phyloP scores from a whole-genome alignment of 2,113 vertebrate species.

The Mus spicilegus region DNA sequence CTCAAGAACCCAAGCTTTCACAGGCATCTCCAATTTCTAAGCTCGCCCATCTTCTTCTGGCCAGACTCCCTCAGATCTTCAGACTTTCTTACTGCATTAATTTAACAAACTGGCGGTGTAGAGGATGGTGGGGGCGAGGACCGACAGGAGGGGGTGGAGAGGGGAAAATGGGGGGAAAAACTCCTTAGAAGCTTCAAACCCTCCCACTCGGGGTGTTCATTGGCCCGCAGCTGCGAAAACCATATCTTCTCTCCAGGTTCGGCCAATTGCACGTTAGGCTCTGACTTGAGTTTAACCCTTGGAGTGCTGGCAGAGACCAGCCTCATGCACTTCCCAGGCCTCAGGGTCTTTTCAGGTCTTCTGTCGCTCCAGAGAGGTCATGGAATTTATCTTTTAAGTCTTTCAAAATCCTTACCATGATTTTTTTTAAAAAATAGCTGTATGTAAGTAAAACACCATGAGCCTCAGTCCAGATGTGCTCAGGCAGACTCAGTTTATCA shows the following conservation, averaged over 20 bases:
- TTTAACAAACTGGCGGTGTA: constrained; percentile 95
- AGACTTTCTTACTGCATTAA: constrained; percentile 98
- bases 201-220: constrained; percentile 90
- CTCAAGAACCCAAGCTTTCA: constrained; percentile 71
- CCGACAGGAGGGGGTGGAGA: background rate
- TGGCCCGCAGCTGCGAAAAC: constrained; percentile 87
- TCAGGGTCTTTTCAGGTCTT: background rate
- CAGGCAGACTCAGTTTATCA: background rate
- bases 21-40: constrained; percentile 79
- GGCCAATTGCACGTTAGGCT: constrained; percentile 85
- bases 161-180: constrained; percentile 82
- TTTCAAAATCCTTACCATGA: constrained; percentile 28
- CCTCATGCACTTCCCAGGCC: background rate
- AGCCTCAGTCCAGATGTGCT: background rate
- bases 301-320: constrained; percentile 71
- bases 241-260: constrained; percentile 84
- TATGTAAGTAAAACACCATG: background rate
- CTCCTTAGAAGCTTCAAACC: constrained; percentile 89
- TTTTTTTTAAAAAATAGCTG: background rate
- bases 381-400: constrained; percentile 20
- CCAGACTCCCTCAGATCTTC: constrained; percentile 85
- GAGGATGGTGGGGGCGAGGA: background rate
- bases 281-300: constrained; percentile 86
- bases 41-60: constrained; percentile 83
- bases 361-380: background rate